Evolutionary conservation across 2,888 invertebrate genomes (phyloP), one percentile per base, ranked within the genome.

Genomic region (Dorcus hopei): DNA sequence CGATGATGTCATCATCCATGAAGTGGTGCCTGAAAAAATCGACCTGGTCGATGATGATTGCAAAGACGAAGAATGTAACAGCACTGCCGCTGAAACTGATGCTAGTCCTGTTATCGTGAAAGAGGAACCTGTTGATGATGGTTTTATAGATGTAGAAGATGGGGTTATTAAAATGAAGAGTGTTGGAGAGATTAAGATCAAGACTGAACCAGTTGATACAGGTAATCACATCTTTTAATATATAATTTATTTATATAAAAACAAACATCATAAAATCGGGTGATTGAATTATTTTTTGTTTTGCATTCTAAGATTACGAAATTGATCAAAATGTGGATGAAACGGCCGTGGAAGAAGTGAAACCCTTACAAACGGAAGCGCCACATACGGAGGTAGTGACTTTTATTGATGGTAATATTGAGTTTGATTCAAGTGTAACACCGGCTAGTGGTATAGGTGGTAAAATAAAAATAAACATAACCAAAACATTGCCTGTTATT

Each of bases 381-480:
- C 82, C 84, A 0, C 83, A 81, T 69, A 79, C 80, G 49, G 83
- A 81, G 3, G 82, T 85, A 38, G 82, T 83, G 49, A 85, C 86
- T 38, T 85, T 89, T 0, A 89, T 91, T 63, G 91, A 92, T 74
- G 91, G 91, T 41, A 92, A 93, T 75, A 82, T 89, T 7, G 90
- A 91, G 70, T 67, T 77, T 54, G 71, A 71, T 49, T 58, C 71
- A 8, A 68, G 68, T 42, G 66, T 69, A 55, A 70, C 65, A 65
- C 72, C 70, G 33, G 61, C 70, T 9, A 76, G 70, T 70, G 77
- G 63, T 68, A 74, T 61, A 70, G 77, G 70, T 61, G 84, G 83
- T 68, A 87, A 84, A 74, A 93, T 93, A 65, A 88, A 90, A 71
- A 92, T 93, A 77, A 93, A 91, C 81, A 92, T 93, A 72, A 87